Evolutionary conservation across 2,797 vertebrate species (phyloP).

Genomic region (Lates japonicus): DNA sequence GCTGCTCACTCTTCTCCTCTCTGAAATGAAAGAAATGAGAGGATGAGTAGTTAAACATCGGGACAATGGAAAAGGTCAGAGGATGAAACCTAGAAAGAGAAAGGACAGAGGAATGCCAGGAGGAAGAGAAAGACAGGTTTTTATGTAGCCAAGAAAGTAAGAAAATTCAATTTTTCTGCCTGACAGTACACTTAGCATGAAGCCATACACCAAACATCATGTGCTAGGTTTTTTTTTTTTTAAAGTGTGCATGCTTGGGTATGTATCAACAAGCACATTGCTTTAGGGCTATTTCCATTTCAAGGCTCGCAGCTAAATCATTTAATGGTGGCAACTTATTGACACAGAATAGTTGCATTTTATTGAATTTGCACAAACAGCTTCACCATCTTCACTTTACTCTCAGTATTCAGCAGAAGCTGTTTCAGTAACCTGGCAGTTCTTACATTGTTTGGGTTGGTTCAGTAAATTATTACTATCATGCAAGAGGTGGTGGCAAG

Average conservation of each 20-base stretch:
- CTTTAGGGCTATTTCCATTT: slow-evolving; percentile 55
- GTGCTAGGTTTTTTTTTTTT: neutral
- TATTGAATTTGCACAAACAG: neutral
- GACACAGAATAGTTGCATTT: slow-evolving; percentile 18
- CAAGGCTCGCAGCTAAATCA: slow-evolving; percentile 24
- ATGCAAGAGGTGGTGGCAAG: neutral
- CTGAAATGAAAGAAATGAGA: slow-evolving; percentile 75
- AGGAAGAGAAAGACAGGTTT: neutral
- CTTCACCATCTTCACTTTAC: neutral
- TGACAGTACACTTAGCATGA: neutral
- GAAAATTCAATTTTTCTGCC: neutral
- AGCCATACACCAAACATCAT: neutral
- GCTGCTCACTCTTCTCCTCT: slow-evolving; percentile 98
- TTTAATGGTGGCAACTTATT: slow-evolving; percentile 31
- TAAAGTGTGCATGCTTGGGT: neutral
- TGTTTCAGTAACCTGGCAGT: neutral
- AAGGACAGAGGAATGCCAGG: neutral
- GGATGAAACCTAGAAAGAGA: neutral
- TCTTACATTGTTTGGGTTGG: neutral
- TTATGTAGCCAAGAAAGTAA: neutral
- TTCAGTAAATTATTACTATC: neutral
- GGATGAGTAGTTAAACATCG: neutral
- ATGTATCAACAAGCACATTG: slow-evolving; percentile 22
- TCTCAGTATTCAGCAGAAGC: neutral
- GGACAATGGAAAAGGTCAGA: neutral